phyloP scores from a whole-genome alignment of 1,140 invertebrate genomes.

The Drosophila punjabiensis region DNA sequence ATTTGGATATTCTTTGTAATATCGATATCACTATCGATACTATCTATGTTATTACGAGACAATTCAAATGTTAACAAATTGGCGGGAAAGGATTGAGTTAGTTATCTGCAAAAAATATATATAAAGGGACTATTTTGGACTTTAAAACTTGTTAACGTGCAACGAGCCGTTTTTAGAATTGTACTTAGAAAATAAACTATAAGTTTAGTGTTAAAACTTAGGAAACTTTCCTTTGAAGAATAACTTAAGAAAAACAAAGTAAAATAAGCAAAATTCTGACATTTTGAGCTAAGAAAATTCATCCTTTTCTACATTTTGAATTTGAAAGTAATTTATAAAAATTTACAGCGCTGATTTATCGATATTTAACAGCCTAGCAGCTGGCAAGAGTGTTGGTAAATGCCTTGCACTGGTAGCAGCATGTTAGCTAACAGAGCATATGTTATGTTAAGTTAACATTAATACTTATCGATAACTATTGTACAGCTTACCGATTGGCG shows the following conservation, averaged over 20 bases:
- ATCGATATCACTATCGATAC: not conserved
- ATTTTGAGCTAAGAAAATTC: no score
- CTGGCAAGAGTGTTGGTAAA: conserved; percentile 20
- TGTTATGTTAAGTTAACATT: conserved; percentile 8
- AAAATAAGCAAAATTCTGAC: not conserved
- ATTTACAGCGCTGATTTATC: not conserved
- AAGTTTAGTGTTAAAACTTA: no score
- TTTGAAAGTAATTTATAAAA: not conserved
- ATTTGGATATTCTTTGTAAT: not conserved
- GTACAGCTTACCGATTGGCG: not conserved
- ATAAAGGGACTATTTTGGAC: no score
- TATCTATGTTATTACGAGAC: not conserved
- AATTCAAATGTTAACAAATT: not conserved
- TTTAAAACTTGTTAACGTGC: not conserved
- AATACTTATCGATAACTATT: not conserved
- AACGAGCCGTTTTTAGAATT: not conserved
- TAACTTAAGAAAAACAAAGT: no score
- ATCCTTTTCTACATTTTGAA: rapidly evolving
- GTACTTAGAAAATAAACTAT: no score
- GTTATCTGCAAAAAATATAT: no score
- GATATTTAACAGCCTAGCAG: conserved; percentile 9
- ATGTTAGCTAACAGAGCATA: not conserved
- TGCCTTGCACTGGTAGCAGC: not conserved
- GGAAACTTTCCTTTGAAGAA: not conserved
- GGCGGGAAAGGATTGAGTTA: conserved; percentile 5